Evolutionary conservation across 1,140 invertebrate genomes (phyloP).

Genomic region (Zaprionus ornatus): DNA sequence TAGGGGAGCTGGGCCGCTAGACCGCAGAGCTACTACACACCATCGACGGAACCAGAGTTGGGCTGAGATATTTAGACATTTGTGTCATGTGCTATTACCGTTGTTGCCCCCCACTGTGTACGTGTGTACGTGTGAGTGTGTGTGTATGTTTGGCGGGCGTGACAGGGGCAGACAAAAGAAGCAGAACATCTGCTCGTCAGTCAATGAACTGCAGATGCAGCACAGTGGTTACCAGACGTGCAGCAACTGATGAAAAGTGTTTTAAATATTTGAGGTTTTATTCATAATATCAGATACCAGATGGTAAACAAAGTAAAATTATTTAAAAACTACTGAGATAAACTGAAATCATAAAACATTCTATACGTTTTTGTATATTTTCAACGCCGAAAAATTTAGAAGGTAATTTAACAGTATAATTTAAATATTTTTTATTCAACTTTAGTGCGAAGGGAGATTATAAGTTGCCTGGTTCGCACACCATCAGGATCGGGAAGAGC

Average conservation of each 20-base stretch:
- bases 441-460: too few species aligned
- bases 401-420: too few species aligned
- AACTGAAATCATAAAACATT: too few species aligned
- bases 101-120: slow-evolving; percentile 51
- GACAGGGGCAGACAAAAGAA: slow-evolving; percentile 20
- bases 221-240: slow-evolving; percentile 6
- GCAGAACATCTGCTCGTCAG: slow-evolving; percentile 61
- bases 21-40: slow-evolving; percentile 34
- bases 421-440: too few species aligned
- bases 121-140: not conserved
- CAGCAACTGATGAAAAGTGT: not conserved
- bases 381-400: too few species aligned
- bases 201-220: slow-evolving; percentile 69
- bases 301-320: too few species aligned
- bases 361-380: too few species aligned
- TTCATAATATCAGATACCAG: too few species aligned
- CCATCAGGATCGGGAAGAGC: too few species aligned
- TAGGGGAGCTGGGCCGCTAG: slow-evolving; percentile 31
- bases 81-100: slow-evolving; percentile 68
- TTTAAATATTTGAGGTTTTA: too few species aligned
- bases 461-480: too few species aligned
- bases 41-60: not conserved
- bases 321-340: too few species aligned
- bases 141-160: slow-evolving; percentile 40
- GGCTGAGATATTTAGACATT: slow-evolving; percentile 52